Percentiles rank a stretch among this genome's conserved stretches.
phyloP scores from a whole-genome alignment of 2,797 vertebrate genomes.

The Cephalopachus bancanus region DNA sequence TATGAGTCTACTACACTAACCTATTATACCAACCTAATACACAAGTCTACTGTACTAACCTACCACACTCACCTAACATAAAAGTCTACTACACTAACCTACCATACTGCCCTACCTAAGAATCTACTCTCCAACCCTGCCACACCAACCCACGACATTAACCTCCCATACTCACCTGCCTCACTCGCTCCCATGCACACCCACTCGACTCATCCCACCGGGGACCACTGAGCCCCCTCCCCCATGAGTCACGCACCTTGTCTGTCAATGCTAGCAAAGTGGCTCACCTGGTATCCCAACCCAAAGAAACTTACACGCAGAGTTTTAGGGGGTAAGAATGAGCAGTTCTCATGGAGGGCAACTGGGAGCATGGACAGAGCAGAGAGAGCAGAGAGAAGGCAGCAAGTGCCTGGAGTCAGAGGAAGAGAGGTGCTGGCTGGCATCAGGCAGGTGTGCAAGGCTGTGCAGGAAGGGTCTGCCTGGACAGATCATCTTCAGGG shows the following conservation, averaged over 20 bases:
- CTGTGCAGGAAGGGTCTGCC: too few species aligned
- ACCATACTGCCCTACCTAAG: too few species aligned
- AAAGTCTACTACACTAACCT: background rate
- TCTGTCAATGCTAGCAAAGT: too few species aligned
- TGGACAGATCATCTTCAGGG: background rate
- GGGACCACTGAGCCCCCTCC: background rate
- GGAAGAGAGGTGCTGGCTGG: background rate
- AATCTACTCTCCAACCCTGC: too few species aligned
- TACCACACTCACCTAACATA: rapidly evolving
- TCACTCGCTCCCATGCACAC: too few species aligned
- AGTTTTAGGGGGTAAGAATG: too few species aligned
- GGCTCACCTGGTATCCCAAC: too few species aligned
- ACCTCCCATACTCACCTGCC: background rate
- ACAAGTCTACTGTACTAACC: rapidly evolving
- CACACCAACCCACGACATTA: background rate
- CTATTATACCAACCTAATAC: background rate
- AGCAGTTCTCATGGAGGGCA: background rate
- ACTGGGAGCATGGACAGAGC: background rate
- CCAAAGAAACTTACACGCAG: too few species aligned
- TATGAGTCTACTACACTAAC: background rate
- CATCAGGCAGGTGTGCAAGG: too few species aligned
- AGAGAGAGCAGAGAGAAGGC: too few species aligned
- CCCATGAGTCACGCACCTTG: background rate
- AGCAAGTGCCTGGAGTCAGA: background rate
- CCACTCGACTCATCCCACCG: background rate